Conservation (phyloP, 1,140 invertebrate genomes). For the Drosophila tani region DNA sequence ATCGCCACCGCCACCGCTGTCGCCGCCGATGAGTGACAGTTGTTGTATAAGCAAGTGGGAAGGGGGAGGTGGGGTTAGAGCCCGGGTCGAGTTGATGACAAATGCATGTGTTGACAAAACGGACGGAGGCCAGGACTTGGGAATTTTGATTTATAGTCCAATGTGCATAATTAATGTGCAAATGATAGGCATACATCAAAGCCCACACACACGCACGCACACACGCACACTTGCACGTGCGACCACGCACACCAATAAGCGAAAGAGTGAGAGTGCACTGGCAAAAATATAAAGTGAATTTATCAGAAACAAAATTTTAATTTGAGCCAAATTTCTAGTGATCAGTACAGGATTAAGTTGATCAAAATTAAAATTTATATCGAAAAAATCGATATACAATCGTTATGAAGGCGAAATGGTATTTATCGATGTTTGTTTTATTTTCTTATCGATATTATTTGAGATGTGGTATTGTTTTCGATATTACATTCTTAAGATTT, state of each 20-base stretch:
- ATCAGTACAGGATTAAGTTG: too few species aligned
- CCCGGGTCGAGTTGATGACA: constrained; percentile 62
- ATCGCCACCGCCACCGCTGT: constrained; percentile 1
- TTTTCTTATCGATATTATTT: too few species aligned
- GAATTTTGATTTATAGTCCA: constrained; percentile 79
- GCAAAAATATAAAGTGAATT: background rate
- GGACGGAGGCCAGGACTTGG: constrained; percentile 21
- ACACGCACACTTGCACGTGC: background rate
- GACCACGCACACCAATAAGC: constrained; percentile 19
- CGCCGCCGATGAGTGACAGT: constrained; percentile 39
- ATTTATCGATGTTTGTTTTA: background rate
- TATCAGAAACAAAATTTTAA: too few species aligned
- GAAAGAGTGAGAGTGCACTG: constrained; percentile 13
- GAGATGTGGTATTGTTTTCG: too few species aligned
- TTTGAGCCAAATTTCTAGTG: too few species aligned
- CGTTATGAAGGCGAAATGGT: accelerated
- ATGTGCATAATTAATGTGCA: constrained; percentile 80
- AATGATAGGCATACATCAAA: constrained; percentile 69
- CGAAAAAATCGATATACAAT: background rate
- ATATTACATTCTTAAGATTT: too few species aligned
- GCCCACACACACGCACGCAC: constrained; percentile 19
- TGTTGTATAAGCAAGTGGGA: constrained; percentile 7
- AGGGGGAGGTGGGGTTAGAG: background rate
- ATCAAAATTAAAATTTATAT: background rate
- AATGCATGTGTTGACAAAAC: constrained; percentile 79